Base-by-base conservation (phyloP, 1,140 invertebrate genomes). In the Drosophila leontia region DNA sequence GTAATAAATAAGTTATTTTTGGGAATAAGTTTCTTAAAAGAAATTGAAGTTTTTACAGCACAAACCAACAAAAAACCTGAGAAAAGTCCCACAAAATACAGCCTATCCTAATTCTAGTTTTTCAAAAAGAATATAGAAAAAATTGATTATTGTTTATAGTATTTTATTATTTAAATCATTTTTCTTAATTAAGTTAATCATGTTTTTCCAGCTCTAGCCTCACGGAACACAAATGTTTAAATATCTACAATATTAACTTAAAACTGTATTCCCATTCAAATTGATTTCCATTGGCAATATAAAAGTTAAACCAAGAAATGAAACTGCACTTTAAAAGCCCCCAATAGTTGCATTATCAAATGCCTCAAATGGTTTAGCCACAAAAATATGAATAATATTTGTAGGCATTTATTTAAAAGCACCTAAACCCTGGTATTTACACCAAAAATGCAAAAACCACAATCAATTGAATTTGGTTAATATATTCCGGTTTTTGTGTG, bases 401-500 rank as follows among this genome's bases (percentile, higher is more conserved):
- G 3, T 15, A 19, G 29, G n/a, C 8, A 39, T 41, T 32, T 63
- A 17, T 62, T 15, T 5, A 15, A 39, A 59, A 39, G 7, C 12
- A 6, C 3, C 34, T 8, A 35, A 23, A 23, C 2, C 15, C 3
- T 19, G 19, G 12, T 17, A 23, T 34, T 62, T 42, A 26, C 56
- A 9, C 3, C 4, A 6, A 12, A 42, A 64, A 42, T 41, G 19
- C 62, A 47, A 37, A 59, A 64, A 7, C 63, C 57, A 29, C 29
- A 45, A 35, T 61, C 39, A 65, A 65, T 47, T 65, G 39, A 41
- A 64, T 61, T 64, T 64, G 29, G 57, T 44, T 26, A 44, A 64
- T 17, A 62, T 64, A 64, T 64, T 62, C 62, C 11, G 62, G 62
- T 8, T 26, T 64, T 57, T 44, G 57, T 64, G 57, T 64, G 29